Conservation (phyloP, 2,888 invertebrate species). For the Aleiodes testaceus region DNA sequence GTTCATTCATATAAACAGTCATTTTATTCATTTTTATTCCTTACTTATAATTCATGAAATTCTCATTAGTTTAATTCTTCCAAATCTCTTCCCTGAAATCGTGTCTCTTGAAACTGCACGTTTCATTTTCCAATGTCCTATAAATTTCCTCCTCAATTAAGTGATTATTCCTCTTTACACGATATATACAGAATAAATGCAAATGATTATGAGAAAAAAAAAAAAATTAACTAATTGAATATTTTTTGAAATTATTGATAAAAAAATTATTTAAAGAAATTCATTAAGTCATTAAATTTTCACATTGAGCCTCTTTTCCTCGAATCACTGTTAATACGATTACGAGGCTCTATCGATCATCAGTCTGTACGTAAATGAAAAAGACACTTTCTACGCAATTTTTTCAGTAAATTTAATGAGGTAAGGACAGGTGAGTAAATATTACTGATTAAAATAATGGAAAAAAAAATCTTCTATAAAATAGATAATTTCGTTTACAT, state of each 20-base stretch:
- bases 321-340: not conserved
- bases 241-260: no score
- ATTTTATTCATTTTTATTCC: constrained; percentile 12
- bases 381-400: not conserved
- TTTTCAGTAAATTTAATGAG: constrained; percentile 18
- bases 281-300: not conserved
- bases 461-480: constrained; percentile 20
- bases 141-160: no score
- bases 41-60: constrained; percentile 3
- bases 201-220: no score
- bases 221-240: no score
- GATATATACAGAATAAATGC: no score
- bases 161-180: no score
- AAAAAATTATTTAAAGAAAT: no score
- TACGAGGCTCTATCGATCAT: not conserved
- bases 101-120: not conserved
- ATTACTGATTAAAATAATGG: constrained; percentile 5
- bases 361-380: constrained; percentile 16
- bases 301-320: no score
- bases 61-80: not conserved
- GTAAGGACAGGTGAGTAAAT: constrained; percentile 27
- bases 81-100: not conserved
- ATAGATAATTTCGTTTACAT: constrained; percentile 24
- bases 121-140: not conserved
- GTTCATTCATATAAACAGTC: constrained; percentile 8